A percentile compares a stretch with the other conserved stretches of the same genome.
These are phyloP conservation scores for Idris sp. DNA, from an alignment of 1,140 invertebrate species.

Conservation along the genomic window DNA sequence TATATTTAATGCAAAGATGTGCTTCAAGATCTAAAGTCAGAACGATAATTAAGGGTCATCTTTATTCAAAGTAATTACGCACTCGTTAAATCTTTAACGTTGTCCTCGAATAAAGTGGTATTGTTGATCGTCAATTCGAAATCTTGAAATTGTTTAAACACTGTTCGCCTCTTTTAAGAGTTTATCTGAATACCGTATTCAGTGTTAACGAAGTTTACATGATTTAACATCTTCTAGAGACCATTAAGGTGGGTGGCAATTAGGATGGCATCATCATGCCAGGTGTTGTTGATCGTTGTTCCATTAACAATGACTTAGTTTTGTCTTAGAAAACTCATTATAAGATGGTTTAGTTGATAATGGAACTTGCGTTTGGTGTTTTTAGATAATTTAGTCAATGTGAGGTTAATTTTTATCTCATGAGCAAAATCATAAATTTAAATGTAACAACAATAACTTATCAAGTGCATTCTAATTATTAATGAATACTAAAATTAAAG, in stretches of 20 bases:
- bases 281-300: conserved; percentile 53
- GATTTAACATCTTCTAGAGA: conserved; percentile 32
- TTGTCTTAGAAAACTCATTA: conserved; percentile 31
- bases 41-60: conserved; percentile 6
- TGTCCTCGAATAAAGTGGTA: not conserved
- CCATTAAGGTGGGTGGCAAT: conserved; percentile 52
- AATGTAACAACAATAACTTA: no score
- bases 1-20: conserved; percentile 9
- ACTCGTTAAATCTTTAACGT: conserved; percentile 35
- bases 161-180: conserved; percentile 19
- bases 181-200: conserved; percentile 50
- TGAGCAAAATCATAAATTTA: no score
- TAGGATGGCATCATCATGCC: conserved; percentile 37
- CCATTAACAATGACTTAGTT: conserved; percentile 55
- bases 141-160: conserved; percentile 17
- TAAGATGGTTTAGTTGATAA: conserved; percentile 8
- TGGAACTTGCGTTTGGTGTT: not conserved
- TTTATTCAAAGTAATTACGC: conserved; percentile 18
- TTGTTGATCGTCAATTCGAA: conserved; percentile 25
- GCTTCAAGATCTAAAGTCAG: not conserved
- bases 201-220: conserved; percentile 46
- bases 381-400: conserved; percentile 12
- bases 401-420: conserved; percentile 9
- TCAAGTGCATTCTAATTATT: no score
- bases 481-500: no score